Evolutionary conservation across 2,113 vertebrate species (phyloP), one percentile per base, ranked within the genome.

Genomic region (Climacteris rufus): DNA sequence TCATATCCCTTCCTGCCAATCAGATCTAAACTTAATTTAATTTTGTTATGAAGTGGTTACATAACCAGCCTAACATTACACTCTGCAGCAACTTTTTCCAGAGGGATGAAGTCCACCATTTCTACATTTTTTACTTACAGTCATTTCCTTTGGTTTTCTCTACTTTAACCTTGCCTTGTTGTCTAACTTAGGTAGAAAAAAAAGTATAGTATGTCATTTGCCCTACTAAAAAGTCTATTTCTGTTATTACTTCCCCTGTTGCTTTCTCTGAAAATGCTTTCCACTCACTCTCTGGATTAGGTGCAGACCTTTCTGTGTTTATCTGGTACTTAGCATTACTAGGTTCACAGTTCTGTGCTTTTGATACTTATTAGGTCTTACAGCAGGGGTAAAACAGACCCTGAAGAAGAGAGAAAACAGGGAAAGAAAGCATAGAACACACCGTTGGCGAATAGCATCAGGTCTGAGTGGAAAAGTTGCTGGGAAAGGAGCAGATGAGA

Each of bases 361-460:
- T 72, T 60, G 19, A 22, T 44, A 40, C 28, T 63, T 27, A 33
- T 9, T 35, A n/a, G 19, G 8, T 83, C 53, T 93, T 40, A 83
- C 2, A 45, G 20, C 2, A 1, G 0, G 31, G 14, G 9, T 86
- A 49, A 68, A 83, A 64, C 23, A 83, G 47, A n/a, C 23, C 39
- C 37, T 72, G 13, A 71, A 77, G 22, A 64, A 28, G 47, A 47
- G 12, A 71, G 6, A 30, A 35, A 71, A 40, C 10, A 53, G 11
- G 16, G n/a, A 30, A 31, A 79, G 22, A 65, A 39, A 40, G 15
- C 0, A 0, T 15, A 85, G 23, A 74, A 83, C 40, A 28, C 13
- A 63, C 15, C 8, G n/a, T 12, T 53, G 30, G 27, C 0, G 0
- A 81, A 25, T 14, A 50, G 42, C 16, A 71, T 71, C 39, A 61